Conservation (phyloP, 1,140 invertebrate genomes). For the Diabrotica undecimpunctata region DNA sequence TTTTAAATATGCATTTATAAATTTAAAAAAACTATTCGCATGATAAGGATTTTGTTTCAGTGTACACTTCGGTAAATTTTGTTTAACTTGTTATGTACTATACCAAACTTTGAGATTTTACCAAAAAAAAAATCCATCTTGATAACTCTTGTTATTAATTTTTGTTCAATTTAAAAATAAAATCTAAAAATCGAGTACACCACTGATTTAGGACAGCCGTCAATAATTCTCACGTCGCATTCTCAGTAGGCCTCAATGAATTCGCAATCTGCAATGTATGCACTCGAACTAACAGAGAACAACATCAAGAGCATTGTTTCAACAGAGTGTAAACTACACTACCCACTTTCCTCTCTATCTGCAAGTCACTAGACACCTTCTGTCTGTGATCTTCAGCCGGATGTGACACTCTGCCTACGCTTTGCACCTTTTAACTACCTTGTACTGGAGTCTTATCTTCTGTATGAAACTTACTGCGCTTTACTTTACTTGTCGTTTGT, state of each 20-base stretch:
- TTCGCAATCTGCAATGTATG: conserved; percentile 11
- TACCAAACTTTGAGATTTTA: too few relatives aligned
- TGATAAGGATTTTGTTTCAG: too few relatives aligned
- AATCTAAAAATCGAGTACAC: neutral
- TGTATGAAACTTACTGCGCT: neutral
- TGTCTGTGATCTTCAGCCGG: conserved; percentile 23
- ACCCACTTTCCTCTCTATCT: conserved; percentile 27
- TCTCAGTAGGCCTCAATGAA: conserved; percentile 1
- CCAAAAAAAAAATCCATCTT: too few relatives aligned
- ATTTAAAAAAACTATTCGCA: too few relatives aligned
- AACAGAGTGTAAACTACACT: conserved; percentile 27
- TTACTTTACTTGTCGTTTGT: neutral
- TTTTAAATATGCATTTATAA: too few relatives aligned
- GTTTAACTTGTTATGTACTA: too few relatives aligned
- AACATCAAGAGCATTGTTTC: conserved; percentile 23
- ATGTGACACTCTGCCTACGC: conserved; percentile 28
- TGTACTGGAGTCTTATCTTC: neutral
- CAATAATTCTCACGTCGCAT: conserved; percentile 2
- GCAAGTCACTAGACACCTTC: conserved; percentile 28
- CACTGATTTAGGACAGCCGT: neutral
- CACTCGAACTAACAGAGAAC: conserved; percentile 9
- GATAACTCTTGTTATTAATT: too few relatives aligned
- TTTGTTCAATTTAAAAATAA: too few relatives aligned
- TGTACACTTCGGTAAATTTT: too few relatives aligned
- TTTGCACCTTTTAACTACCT: neutral